Base-by-base conservation (phyloP, 2,113 vertebrate genomes). In the Marmota monax region DNA sequence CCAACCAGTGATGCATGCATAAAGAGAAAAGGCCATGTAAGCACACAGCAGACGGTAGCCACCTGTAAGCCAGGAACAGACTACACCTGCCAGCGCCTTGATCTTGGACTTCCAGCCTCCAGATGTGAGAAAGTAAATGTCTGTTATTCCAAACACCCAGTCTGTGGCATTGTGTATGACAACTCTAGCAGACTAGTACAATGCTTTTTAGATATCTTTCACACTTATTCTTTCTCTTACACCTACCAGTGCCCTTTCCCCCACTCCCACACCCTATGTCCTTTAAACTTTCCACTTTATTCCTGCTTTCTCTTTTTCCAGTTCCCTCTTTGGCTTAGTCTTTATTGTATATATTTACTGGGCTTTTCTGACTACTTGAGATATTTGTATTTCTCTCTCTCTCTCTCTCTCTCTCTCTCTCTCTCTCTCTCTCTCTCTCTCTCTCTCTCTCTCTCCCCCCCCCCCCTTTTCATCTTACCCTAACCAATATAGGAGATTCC, bases 81-180 rank as follows among this genome's bases (percentile, higher is more conserved):
- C 63, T 45, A 34, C 74, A 90, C 88, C 73, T 88, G 88, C 84
- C 72, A 67, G 29, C 67, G 87, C 58, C 78, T 88, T 91, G 85
- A 53, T 63, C 93, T 88, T 56, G 83, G 72, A 82, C 10, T 87
- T 87, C 53, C 39, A 84, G 27, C 72, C 53, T 74, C 77, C 58
- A 34, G n/a, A 79, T 56, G 32, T n/a, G 85, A 92, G 82, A 84
- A 95, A 82, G 89, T 77, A 73, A 80, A 48, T 37, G 53, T 56
- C 4, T n/a, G n/a, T 73, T 67, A 73, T 74, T 70, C 20, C 5
- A 84, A 25, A n/a, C 89, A 84, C 25, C 56, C 34, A 37, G 29
- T 39, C 27, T 45, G 78, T 74, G 84, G 25, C 58, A 72, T 88
- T 86, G 48, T 74, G 42, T 77, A 42, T 8, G 78, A 53, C 39